Evolutionary conservation across 35 echinoderm and acorn worm genomes (phyloP).

Genomic region (Ophiothrix spiculata): DNA sequence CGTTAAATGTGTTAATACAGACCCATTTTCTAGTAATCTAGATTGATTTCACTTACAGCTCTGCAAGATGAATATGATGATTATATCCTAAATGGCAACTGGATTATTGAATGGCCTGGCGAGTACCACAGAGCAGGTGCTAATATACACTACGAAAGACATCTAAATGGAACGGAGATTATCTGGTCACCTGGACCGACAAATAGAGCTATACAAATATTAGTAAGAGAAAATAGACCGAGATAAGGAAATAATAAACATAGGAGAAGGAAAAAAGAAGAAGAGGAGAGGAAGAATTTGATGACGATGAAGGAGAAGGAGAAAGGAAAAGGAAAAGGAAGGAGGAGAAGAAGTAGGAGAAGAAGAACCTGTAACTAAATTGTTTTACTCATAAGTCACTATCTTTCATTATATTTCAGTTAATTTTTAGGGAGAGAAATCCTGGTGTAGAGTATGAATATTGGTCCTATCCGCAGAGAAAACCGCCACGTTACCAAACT

Average conservation of each 20-base stretch:
- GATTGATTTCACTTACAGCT: constrained; percentile 22
- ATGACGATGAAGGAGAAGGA: neutral
- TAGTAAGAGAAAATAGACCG: constrained; percentile 23
- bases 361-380: neutral
- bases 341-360: neutral
- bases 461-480: constrained; percentile 31
- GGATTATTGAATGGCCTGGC: constrained; percentile 65
- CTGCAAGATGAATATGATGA: constrained; percentile 49
- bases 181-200: constrained; percentile 35
- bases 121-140: constrained; percentile 49
- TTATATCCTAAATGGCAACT: constrained; percentile 56
- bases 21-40: neutral
- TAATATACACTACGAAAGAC: constrained; percentile 38
- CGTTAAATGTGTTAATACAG: neutral
- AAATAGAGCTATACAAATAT: constrained; percentile 27
- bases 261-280: neutral
- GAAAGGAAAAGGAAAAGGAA: too few species aligned
- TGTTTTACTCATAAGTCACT: neutral
- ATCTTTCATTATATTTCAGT: constrained; percentile 14
- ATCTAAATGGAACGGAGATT: constrained; percentile 39
- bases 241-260: neutral
- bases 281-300: neutral
- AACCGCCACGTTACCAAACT: neutral
- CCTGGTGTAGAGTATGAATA: constrained; percentile 63
- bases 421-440: constrained; percentile 63